phyloP scores from a whole-genome alignment of 2,797 vertebrate species.

The Tenualosa thibaudeaui region DNA sequence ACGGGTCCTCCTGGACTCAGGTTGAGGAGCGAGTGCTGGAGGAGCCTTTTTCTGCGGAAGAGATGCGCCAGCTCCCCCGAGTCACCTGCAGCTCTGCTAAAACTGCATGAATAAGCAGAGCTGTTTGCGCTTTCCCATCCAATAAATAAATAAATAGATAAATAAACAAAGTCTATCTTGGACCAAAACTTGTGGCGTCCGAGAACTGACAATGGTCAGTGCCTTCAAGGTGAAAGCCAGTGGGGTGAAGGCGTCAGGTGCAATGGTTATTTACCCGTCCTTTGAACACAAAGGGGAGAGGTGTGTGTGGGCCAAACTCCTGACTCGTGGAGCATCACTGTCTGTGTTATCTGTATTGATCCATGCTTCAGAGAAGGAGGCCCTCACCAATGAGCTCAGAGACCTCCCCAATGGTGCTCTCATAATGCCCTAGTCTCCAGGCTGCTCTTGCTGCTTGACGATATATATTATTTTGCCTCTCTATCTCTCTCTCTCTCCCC shows the following conservation, averaged over 20 bases:
- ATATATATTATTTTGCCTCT: neutral
- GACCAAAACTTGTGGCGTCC: neutral
- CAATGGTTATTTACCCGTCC: neutral
- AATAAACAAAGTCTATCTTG: no score
- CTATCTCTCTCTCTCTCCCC: neutral
- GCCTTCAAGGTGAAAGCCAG: neutral
- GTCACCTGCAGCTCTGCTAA: slow-evolving; percentile 14
- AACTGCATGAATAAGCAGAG: slow-evolving; percentile 34
- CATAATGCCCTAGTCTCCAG: neutral
- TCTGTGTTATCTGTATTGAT: neutral
- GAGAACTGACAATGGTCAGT: neutral
- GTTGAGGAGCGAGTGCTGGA: slow-evolving; percentile 39
- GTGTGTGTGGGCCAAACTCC: neutral
- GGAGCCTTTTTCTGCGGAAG: slow-evolving; percentile 36
- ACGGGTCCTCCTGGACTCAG: neutral
- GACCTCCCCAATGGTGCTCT: neutral
- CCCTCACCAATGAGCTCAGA: no score
- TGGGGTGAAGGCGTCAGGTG: neutral
- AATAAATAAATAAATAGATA: slow-evolving; percentile 31
- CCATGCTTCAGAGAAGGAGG: neutral
- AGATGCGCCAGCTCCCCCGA: slow-evolving; percentile 36
- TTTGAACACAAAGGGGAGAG: neutral
- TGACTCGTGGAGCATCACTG: neutral
- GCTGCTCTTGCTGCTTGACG: neutral
- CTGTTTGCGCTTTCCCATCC: slow-evolving; percentile 27